Conservation (phyloP, 2,113 vertebrate species). For the Orthonyx spaldingii region DNA sequence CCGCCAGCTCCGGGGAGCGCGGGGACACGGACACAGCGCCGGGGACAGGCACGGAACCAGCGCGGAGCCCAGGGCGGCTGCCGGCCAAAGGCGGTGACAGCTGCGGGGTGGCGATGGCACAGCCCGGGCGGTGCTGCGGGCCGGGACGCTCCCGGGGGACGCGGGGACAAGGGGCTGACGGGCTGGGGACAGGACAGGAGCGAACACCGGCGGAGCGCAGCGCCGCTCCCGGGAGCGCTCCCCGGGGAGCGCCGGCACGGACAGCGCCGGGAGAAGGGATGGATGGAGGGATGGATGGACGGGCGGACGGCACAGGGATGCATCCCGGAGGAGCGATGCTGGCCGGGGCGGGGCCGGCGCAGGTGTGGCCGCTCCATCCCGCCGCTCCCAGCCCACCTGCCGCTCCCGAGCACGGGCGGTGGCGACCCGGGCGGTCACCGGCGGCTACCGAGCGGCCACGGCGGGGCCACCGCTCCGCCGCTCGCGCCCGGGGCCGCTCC, state of each 20-base stretch:
- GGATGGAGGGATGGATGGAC: background rate
- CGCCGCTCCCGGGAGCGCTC: background rate
- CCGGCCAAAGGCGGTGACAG: background rate
- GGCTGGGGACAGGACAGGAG: background rate
- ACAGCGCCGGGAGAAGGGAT: background rate
- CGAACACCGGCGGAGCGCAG: rapidly evolving
- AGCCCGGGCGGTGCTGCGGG: background rate
- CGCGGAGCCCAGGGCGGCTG: background rate
- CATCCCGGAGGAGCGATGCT: background rate
- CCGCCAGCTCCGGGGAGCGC: background rate
- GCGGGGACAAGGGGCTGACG: background rate
- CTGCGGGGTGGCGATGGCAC: background rate
- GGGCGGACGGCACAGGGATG: background rate
- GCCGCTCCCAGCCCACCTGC: background rate
- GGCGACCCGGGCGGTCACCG: background rate
- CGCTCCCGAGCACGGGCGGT: background rate
- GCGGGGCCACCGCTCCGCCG: background rate
- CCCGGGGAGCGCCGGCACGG: background rate
- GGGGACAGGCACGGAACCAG: rapidly evolving
- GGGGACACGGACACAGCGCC: background rate
- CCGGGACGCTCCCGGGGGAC: background rate
- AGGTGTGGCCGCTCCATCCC: background rate
- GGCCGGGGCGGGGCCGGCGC: background rate
- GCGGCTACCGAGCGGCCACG: background rate
- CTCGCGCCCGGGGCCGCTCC: background rate